A percentile compares a stretch with the other conserved stretches of the same genome.
Conservation (phyloP, 2,113 vertebrate genomes). For the Nibea albiflora region DNA sequence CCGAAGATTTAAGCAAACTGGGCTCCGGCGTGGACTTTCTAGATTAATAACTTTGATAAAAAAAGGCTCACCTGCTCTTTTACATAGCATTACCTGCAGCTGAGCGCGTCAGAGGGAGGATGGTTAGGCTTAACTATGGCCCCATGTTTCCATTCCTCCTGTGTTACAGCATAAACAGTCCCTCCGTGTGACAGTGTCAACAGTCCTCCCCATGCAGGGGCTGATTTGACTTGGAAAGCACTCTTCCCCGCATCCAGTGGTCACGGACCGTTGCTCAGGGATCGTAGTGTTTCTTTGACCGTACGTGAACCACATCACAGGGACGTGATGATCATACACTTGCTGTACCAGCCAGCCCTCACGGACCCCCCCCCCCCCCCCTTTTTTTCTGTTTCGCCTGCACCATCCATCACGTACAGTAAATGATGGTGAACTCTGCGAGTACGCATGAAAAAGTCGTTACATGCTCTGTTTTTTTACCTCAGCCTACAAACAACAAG, state of each 20-base stretch:
- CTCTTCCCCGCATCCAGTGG: constrained; percentile 81
- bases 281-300: constrained; percentile 78
- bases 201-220: constrained; percentile 72
- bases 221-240: constrained; percentile 89
- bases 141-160: constrained; percentile 34
- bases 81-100: constrained; percentile 47
- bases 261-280: constrained; percentile 88
- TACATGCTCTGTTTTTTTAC: constrained; percentile 28
- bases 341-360: constrained; percentile 43
- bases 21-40: not conserved
- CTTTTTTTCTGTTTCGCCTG: not conserved
- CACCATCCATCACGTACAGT: constrained; percentile 58
- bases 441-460: constrained; percentile 49
- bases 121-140: not conserved
- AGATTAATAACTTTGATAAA: constrained; percentile 46
- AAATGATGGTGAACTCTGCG: constrained; percentile 62
- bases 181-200: constrained; percentile 76
- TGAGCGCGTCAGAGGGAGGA: not conserved
- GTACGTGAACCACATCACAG: constrained; percentile 82
- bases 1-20: constrained; percentile 50
- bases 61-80: constrained; percentile 57
- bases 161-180: constrained; percentile 67
- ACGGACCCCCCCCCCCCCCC: constrained; percentile 13
- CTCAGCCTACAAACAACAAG: constrained; percentile 54
- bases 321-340: constrained; percentile 55